Evolutionary conservation across 2,888 invertebrate species (phyloP).

Genomic region (Conops quadrifasciatus): DNA sequence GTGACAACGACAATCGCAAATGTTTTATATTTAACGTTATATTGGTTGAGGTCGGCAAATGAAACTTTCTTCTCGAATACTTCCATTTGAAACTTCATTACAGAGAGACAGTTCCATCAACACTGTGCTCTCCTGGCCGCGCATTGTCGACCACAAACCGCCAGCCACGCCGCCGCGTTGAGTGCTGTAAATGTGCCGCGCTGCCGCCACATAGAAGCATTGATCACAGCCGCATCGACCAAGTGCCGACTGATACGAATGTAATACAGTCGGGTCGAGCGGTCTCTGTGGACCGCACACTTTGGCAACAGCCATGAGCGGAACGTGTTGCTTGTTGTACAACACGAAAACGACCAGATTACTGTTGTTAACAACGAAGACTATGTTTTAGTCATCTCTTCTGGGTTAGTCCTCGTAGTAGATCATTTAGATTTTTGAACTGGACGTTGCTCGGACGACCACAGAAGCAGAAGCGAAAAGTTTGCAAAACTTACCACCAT

Average conservation of each 20-base stretch:
- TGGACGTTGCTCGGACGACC: too few relatives aligned
- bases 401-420: too few relatives aligned
- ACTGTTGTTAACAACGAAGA: neutral
- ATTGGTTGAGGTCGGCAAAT: too few relatives aligned
- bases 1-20: too few relatives aligned
- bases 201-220: slow-evolving; percentile 26
- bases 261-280: neutral
- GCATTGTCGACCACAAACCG: slow-evolving; percentile 8
- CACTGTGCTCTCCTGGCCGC: neutral
- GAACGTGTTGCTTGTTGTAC: neutral
- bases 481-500: neutral
- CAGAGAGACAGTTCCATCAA: neutral
- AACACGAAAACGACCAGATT: neutral
- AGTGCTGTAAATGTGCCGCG: slow-evolving; percentile 17
- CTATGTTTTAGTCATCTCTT: neutral
- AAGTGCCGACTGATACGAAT: neutral
- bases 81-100: neutral
- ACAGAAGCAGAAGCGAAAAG: neutral
- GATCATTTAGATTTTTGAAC: too few relatives aligned
- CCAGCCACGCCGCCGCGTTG: slow-evolving; percentile 13
- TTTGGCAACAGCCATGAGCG: too few relatives aligned
- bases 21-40: too few relatives aligned
- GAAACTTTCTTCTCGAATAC: neutral
- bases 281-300: neutral
- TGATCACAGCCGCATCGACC: slow-evolving; percentile 21